Percentiles rank a stretch among this genome's conserved stretches.
Conservation (phyloP, 2,888 invertebrate genomes). For the Tachina lurida region DNA sequence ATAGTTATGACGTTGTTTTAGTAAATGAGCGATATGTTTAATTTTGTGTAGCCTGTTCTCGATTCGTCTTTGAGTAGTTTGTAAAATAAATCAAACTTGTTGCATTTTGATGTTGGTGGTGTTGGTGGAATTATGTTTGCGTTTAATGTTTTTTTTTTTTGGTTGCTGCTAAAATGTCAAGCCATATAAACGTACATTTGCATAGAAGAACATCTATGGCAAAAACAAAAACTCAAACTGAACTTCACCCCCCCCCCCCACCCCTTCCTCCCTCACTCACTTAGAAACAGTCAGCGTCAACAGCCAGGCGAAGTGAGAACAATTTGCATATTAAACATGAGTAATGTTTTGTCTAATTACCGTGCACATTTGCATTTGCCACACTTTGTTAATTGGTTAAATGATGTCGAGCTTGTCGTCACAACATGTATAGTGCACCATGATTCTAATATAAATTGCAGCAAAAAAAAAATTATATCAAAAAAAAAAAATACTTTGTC, state of each 20-base stretch:
- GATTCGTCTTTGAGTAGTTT: background rate
- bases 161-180: conserved; percentile 9
- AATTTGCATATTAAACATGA: conserved; percentile 72
- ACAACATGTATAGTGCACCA: conserved; percentile 57
- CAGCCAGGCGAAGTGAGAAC: conserved; percentile 46
- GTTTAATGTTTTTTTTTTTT: background rate
- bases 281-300: background rate
- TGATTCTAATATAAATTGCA: conserved; percentile 43
- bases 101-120: conserved; percentile 41
- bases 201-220: conserved; percentile 19
- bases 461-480: conserved; percentile 21
- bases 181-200: conserved; percentile 21
- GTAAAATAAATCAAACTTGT: conserved; percentile 38
- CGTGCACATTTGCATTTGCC: conserved; percentile 71
- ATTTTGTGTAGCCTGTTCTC: background rate
- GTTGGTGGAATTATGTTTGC: conserved; percentile 57
- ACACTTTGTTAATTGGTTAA: conserved; percentile 72
- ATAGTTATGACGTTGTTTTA: too few species aligned
- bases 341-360: conserved; percentile 74
- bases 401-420: conserved; percentile 71
- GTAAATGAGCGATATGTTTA: too few species aligned
- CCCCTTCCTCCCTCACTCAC: background rate
- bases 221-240: background rate
- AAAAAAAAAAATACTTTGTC: conserved; percentile 54
- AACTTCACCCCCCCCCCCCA: background rate